Conservation (phyloP, 2,113 vertebrate genomes). For the Hirundichthys speculiger region DNA sequence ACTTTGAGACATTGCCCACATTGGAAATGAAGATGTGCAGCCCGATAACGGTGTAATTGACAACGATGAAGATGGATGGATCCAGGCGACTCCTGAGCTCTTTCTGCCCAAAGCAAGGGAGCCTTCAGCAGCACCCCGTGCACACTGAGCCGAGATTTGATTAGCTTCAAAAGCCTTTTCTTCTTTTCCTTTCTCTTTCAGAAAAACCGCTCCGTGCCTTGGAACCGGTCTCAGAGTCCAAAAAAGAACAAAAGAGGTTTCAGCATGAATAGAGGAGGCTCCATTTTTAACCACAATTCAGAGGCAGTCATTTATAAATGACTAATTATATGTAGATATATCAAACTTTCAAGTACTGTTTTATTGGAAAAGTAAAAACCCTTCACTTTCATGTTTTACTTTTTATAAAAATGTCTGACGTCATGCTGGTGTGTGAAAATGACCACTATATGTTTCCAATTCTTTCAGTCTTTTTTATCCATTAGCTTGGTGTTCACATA, state of each 20-base stretch:
- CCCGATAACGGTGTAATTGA: conserved; percentile 71
- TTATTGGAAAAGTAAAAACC: no score
- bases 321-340: no score
- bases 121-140: conserved; percentile 40
- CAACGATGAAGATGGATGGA: conserved; percentile 76
- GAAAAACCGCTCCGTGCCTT: conserved; percentile 11
- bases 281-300: no score
- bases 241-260: not conserved
- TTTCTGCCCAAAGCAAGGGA: conserved; percentile 48
- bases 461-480: no score
- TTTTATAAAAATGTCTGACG: no score
- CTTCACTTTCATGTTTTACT: no score
- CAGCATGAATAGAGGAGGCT: no score
- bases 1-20: conserved; percentile 72
- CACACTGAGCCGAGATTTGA: conserved; percentile 35
- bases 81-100: conserved; percentile 46
- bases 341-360: no score
- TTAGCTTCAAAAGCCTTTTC: conserved; percentile 40
- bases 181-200: not conserved
- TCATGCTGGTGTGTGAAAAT: no score
- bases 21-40: conserved; percentile 72
- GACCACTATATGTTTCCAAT: no score
- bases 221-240: conserved; percentile 3
- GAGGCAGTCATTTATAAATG: no score
- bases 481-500: no score